Evolutionary conservation across 2,888 invertebrate species (phyloP), one percentile per base, ranked within the genome.

Genomic region (Andrena hattorfiana): DNA sequence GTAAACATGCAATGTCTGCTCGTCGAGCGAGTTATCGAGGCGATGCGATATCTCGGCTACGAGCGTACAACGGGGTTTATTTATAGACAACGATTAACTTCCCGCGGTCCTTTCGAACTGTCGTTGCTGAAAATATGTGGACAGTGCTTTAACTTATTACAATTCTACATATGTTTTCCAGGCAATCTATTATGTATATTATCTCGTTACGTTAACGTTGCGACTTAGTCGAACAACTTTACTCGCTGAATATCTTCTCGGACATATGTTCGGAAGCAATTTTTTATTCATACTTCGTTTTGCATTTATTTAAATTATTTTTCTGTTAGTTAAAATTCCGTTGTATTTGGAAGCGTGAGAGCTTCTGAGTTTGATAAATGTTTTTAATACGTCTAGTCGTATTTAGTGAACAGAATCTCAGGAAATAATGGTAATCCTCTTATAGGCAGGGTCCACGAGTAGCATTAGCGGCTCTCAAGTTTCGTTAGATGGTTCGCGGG

Each of bases 391-490:
- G 10, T 26, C 2, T 10, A 16, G n/a, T 16, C 2, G 0, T 54
- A 10, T 48, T 20, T 28, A 0, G 2, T 6, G 2, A 30, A 63
- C 23, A 8, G 10, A 30, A 3, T 32, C 16, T n/a, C 35, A 16
- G 7, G 6, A 42, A 32, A 10, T 16, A 42, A 76, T 54, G n/a
- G 64, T 60, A 35, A 28, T 74, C 5, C 49, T 81, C 56, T 87
- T 87, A n/a, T 82, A 93, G 94, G 89, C 92, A 49, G 94, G 92
- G 42, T 94, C 93, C 49, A 93, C 93, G n/a, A 94, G 94, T 85
- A 93, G 94, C 80, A 92, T 94, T 79, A 94, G 94, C 76, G 93
- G 92, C 8, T 94, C 94, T 49, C 93, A 92, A 84, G 86, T 94
- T 77, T 94, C 94, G 6, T 84, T 93, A 77, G 94, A 94, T 70